Evolutionary conservation across 1,140 invertebrate species (phyloP), one percentile per base, ranked within the genome.

Genomic region (Heliothis subflexa): DNA sequence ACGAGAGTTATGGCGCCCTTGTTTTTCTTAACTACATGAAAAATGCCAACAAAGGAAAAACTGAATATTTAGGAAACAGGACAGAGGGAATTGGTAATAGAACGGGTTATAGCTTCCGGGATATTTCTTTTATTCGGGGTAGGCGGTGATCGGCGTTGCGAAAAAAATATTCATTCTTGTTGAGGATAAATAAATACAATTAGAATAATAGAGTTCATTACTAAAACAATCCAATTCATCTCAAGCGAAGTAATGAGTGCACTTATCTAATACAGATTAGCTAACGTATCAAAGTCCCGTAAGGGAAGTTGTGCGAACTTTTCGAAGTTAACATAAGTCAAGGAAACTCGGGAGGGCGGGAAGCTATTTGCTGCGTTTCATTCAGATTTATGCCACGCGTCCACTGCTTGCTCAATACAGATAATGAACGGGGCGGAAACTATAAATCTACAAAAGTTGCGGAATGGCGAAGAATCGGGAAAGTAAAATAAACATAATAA

Each of bases 371-470:
- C 85, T 88, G 78, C 73, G 85, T 84, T 93, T 82, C 87, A 93
- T 93, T 91, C 89, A 93, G 93, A 94, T 94, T 93, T 94, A 94
- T 94, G 86, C 88, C 83, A 79, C 83, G 83, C 87, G 80, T 77
- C 81, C 79, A 78, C 78, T 83, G 78, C 79, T 85, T 70, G 81
- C 81, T 91, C 92, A 91, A 92, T 94, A 87, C 91, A 83, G 86
- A 89, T 93, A 94, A 94, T 94, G 92, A 94, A 93, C 91, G 85
- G 86, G 93, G 92, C 86, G 93, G 93, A 94, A 92, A 92, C 91
- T 91, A 92, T 94, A 93, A 94, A 94, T 94, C 89, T 92, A 25
- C 21, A 13, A 89, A 93, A 93, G 85, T 93, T 93, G 81, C 83
- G 83, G 91, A 91, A 93, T 93, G 85, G 86, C 89, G 86, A 88